phyloP scores from a whole-genome alignment of 2,888 invertebrate species.

The Synergus gifuensis region DNA sequence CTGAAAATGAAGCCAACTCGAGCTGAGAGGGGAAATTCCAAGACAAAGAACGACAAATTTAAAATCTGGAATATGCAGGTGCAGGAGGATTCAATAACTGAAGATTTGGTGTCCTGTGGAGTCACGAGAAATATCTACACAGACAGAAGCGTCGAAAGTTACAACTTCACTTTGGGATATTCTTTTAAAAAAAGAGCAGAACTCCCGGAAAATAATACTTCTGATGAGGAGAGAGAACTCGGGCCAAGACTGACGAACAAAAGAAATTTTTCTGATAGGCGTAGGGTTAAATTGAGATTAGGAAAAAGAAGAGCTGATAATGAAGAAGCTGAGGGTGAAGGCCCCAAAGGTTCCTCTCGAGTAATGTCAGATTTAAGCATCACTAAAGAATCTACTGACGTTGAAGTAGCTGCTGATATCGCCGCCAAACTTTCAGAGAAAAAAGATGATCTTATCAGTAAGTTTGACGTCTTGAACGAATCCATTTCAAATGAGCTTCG shows the following conservation, averaged over 20 bases:
- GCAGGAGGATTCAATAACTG: constrained; percentile 89
- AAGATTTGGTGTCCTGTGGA: constrained; percentile 88
- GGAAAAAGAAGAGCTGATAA: constrained; percentile 51
- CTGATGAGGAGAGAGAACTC: constrained; percentile 79
- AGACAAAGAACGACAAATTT: constrained; percentile 83
- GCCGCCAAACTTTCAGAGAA: constrained; percentile 86
- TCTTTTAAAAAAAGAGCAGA: constrained; percentile 50
- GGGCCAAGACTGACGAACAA: constrained; percentile 79
- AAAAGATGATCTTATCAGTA: constrained; percentile 86
- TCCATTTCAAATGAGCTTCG: neutral
- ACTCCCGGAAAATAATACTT: constrained; percentile 77
- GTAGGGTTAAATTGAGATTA: constrained; percentile 80
- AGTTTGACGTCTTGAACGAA: constrained; percentile 64
- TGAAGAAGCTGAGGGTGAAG: constrained; percentile 71
- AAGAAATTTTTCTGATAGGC: constrained; percentile 81
- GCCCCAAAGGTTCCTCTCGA: constrained; percentile 80
- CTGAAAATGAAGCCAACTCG: constrained; percentile 76
- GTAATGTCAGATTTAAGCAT: constrained; percentile 81
- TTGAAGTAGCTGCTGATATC: constrained; percentile 85
- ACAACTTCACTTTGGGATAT: constrained; percentile 83
- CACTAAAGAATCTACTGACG: constrained; percentile 79
- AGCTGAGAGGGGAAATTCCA: constrained; percentile 73
- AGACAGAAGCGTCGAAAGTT: constrained; percentile 86
- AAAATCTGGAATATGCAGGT: constrained; percentile 86
- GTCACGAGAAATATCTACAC: constrained; percentile 83